Conservation (phyloP, 1,140 invertebrate genomes). For the Meloidogyne floridensis region DNA sequence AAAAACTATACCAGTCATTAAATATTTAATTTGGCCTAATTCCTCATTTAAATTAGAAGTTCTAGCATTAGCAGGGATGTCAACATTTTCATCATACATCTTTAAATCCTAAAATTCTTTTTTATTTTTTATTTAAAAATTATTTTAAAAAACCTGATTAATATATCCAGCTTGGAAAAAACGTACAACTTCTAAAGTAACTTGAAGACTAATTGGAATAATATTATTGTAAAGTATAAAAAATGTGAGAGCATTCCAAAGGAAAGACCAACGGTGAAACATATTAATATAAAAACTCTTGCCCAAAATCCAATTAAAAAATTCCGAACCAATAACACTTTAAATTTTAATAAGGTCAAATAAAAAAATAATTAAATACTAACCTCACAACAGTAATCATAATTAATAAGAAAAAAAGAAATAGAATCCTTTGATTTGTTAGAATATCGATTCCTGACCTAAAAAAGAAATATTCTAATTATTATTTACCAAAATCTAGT, state of each 20-base stretch:
- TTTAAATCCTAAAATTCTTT: conserved; percentile 75
- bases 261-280: conserved; percentile 76
- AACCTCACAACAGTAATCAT: conserved; percentile 77
- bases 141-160: conserved; percentile 72
- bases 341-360: not conserved
- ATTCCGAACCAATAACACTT: conserved; percentile 81
- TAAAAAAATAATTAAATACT: not conserved
- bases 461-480: conserved; percentile 24
- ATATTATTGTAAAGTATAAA: conserved; percentile 99
- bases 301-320: conserved; percentile 75
- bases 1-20: conserved; percentile 66
- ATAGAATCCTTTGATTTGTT: conserved; percentile 74
- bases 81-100: conserved; percentile 89
- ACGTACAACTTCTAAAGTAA: conserved; percentile 94
- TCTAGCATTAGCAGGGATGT: conserved; percentile 92
- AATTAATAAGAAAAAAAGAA: conserved; percentile 88
- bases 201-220: conserved; percentile 97
- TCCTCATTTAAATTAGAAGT: conserved; percentile 99
- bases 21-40: conserved; percentile 77
- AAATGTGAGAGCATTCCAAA: conserved; percentile 94
- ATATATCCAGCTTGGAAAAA: conserved; percentile 85
- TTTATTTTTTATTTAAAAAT: not conserved
- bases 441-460: conserved; percentile 61
- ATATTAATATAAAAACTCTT: conserved; percentile 68
- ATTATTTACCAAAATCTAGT: not conserved